Conservation (phyloP, 2,113 vertebrate genomes). For the Chaetorhynchus papuensis region DNA sequence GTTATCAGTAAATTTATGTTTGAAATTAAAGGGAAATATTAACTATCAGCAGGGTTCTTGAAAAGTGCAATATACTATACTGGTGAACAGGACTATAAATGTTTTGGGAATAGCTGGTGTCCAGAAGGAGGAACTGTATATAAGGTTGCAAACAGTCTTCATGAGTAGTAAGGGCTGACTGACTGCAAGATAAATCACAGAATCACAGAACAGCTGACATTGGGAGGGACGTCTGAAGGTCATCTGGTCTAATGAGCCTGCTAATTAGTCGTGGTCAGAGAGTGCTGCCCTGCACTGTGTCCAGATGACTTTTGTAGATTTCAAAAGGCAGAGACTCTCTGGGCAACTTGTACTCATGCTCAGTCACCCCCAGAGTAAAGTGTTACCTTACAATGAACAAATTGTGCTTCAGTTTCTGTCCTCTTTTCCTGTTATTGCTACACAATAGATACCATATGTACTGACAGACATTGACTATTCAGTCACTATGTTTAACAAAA, state of each 20-base stretch:
- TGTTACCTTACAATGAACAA: not conserved
- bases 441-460: not conserved
- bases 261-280: not conserved
- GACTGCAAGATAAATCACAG: not conserved
- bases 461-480: not conserved
- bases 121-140: not conserved
- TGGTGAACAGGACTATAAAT: not conserved
- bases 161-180: accelerated
- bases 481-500: not conserved
- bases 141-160: not conserved
- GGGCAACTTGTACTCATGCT: too few species aligned
- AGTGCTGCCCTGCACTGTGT: not conserved
- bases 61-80: not conserved
- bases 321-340: not conserved
- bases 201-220: not conserved
- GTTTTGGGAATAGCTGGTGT: not conserved
- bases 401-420: not conserved
- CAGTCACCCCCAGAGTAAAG: not conserved
- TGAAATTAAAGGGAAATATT: not conserved
- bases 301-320: not conserved
- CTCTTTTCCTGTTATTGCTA: not conserved
- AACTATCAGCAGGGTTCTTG: not conserved
- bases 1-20: not conserved
- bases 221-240: not conserved
- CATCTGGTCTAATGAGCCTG: not conserved